Conservation (phyloP, 1,140 invertebrate species). For the Eciton burchellii region DNA sequence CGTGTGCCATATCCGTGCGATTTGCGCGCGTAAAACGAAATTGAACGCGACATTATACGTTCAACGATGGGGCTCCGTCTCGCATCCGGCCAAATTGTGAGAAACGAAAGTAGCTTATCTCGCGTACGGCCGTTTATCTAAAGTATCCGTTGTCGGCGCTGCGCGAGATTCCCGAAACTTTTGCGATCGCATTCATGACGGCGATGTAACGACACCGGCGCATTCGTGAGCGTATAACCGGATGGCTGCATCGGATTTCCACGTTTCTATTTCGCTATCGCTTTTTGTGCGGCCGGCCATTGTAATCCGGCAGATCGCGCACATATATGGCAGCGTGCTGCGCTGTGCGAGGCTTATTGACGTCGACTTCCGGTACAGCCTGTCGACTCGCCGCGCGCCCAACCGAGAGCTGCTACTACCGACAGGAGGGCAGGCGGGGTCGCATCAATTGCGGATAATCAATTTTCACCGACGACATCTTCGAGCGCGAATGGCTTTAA, state of each 20-base stretch:
- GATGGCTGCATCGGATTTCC: conserved; percentile 29
- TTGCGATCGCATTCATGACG: conserved; percentile 18
- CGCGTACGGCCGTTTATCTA: neutral
- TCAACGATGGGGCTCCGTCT: neutral
- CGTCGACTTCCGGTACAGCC: conserved; percentile 68
- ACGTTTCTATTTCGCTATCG: conserved; percentile 60
- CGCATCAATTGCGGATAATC: conserved; percentile 71
- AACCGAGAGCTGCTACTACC: neutral
- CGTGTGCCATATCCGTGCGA: neutral
- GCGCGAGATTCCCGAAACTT: neutral
- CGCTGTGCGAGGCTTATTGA: conserved; percentile 62
- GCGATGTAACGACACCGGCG: conserved; percentile 21
- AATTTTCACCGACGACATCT: conserved; percentile 71
- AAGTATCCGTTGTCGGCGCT: neutral
- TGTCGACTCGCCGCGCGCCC: conserved; percentile 44
- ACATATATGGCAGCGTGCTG: conserved; percentile 49
- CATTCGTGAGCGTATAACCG: conserved; percentile 22
- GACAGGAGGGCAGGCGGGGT: neutral
- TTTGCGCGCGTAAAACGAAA: too few species aligned
- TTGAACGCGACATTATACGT: neutral
- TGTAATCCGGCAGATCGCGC: conserved; percentile 59
- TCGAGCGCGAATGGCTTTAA: conserved; percentile 71
- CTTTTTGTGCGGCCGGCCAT: conserved; percentile 35
- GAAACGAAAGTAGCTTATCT: neutral
- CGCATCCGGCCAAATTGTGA: neutral